Base-by-base conservation (phyloP, 2,797 vertebrate genomes). In the Mus spretus region DNA sequence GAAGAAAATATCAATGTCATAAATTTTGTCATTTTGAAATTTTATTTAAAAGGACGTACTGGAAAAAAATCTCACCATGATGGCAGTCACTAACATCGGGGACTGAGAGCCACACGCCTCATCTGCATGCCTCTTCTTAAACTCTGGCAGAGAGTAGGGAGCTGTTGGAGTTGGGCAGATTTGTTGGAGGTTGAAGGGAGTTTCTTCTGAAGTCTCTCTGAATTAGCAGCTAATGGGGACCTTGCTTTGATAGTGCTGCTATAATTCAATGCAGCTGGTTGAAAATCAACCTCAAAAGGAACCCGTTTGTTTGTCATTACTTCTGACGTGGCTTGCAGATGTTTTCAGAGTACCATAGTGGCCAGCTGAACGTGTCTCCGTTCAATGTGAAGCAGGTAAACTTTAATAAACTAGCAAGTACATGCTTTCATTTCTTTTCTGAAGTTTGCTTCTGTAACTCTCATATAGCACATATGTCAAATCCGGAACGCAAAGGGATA, bases 231-330 rank as follows among this genome's bases (percentile, higher is more conserved):
- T 99, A 99, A 99, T 98, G 98, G 98, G 98, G 98, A 98, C 98
- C 98, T 98, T 98, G 98, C 98, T 99, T 98, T 99, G 98, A 99
- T 99, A 98, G 98, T 96, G 96, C 98, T 98, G 97, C 98, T 98
- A 98, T 99, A 98, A 98, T 99, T 99, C 98, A 99, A 98, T 98
- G 97, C 98, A 99, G 98, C 98, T 99, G 98, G 98, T 98, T 98
- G 97, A 98, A 98, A 99, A 98, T 98, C 98, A 98, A 98, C 98
- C 98, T 98, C 98, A 99, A 99, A 99, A 98, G 98, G 98, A 98
- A 98, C 98, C 98, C 98, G 97, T 98, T 99, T 98, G 98, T 98
- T 99, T 98, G 98, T 98, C 98, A 98, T 98, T 98, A 98, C 98
- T 98, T 98, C 98, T 98, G 98, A 98, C 98, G 98, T 98, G 98